Evolutionary conservation across 2,113 vertebrate species (phyloP).

Genomic region (Epinephelus fuscoguttatus): DNA sequence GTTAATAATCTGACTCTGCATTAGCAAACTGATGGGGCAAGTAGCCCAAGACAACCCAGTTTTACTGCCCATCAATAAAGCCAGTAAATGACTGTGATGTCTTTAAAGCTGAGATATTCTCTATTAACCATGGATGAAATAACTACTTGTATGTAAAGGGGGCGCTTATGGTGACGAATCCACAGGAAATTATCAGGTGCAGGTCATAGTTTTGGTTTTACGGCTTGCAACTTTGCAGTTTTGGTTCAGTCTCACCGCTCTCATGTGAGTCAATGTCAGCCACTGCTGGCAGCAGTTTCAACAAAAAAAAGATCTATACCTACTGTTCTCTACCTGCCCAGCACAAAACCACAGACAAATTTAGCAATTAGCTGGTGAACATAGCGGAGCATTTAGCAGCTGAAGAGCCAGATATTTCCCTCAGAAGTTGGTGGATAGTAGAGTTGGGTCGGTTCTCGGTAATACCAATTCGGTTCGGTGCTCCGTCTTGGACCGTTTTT

Average conservation of each 20-base stretch:
- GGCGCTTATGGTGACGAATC: too few relatives aligned
- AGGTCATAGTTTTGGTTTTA: too few relatives aligned
- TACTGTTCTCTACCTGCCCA: neutral
- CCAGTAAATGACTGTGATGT: slow-evolving; percentile 11
- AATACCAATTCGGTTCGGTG: too few relatives aligned
- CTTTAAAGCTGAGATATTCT: slow-evolving; percentile 11
- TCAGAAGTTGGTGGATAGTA: neutral
- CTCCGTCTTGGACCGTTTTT: too few relatives aligned
- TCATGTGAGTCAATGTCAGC: too few relatives aligned
- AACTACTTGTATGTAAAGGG: neutral
- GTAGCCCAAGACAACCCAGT: neutral
- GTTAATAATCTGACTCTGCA: neutral
- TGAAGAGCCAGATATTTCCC: neutral
- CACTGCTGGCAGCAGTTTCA: neutral
- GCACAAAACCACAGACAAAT: neutral
- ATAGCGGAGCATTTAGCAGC: neutral
- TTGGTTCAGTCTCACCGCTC: neutral
- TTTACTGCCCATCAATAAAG: slow-evolving; percentile 25
- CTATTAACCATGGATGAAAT: slow-evolving; percentile 2
- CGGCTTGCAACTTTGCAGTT: too few relatives aligned
- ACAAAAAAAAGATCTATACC: neutral
- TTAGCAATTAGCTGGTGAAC: neutral
- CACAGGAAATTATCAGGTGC: too few relatives aligned
- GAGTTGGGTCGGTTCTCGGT: too few relatives aligned
- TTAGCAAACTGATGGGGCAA: slow-evolving; percentile 18